Conservation (phyloP, 2,888 invertebrate species). For the Liodrosophila aerea region DNA sequence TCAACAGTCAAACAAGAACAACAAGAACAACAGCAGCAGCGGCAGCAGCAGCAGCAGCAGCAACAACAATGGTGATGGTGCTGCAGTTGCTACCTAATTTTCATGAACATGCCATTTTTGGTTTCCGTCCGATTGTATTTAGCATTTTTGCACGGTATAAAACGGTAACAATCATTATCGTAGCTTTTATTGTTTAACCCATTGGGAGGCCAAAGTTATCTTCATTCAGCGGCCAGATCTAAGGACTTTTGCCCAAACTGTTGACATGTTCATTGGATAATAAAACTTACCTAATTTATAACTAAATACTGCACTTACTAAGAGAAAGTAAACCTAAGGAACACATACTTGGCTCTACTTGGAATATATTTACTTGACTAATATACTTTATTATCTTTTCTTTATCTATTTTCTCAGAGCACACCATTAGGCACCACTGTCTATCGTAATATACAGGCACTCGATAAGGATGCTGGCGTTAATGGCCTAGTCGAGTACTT, state of each 20-base stretch:
- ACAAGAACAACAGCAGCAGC: conserved; percentile 8
- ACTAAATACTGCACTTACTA: background rate
- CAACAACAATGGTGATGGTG: conserved; percentile 24
- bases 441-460: conserved; percentile 90
- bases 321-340: too few species aligned
- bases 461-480: conserved; percentile 93
- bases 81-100: conserved; percentile 51
- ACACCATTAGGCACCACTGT: conserved; percentile 93
- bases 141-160: conserved; percentile 62
- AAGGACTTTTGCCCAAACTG: conserved; percentile 13
- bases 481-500: conserved; percentile 94
- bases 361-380: too few species aligned
- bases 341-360: too few species aligned
- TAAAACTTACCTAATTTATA: background rate
- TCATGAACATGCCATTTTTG: conserved; percentile 65
- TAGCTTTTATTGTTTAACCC: conserved; percentile 55
- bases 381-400: background rate
- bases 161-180: conserved; percentile 64
- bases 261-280: conserved; percentile 1
- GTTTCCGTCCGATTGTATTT: conserved; percentile 50
- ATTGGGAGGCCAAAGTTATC: conserved; percentile 48
- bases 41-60: conserved; percentile 6
- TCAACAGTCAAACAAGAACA: conserved; percentile 27
- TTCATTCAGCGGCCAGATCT: conserved; percentile 36
- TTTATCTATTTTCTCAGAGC: conserved; percentile 84